Conservation (phyloP, 1,140 invertebrate genomes). For the Apis dorsata region DNA sequence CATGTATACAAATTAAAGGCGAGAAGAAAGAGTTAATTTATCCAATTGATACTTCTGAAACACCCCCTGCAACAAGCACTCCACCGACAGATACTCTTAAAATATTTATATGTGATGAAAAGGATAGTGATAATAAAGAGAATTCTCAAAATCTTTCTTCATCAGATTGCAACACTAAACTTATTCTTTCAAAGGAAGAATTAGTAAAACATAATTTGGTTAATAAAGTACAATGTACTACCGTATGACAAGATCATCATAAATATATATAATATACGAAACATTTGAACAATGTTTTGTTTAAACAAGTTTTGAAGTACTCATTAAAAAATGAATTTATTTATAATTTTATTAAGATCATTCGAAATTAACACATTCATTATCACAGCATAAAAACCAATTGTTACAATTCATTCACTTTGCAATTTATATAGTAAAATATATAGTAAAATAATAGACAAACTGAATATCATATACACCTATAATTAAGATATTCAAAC, state of each 20-base stretch:
- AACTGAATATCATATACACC: neutral
- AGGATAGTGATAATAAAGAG: neutral
- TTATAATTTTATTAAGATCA: neutral
- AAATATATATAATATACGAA: neutral
- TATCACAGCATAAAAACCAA: neutral
- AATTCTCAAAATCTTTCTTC: neutral
- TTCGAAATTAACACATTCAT: neutral
- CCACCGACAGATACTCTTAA: constrained; percentile 73
- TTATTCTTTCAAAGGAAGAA: constrained; percentile 30
- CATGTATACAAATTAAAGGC: constrained; percentile 52
- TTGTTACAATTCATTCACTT: neutral
- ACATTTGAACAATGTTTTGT: neutral
- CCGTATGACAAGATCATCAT: constrained; percentile 33
- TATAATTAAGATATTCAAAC: neutral
- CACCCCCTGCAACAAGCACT: constrained; percentile 68
- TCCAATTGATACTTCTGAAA: constrained; percentile 53
- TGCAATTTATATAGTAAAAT: neutral
- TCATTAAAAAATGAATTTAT: neutral
- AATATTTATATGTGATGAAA: constrained; percentile 59
- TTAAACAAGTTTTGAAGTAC: neutral
- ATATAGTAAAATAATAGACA: neutral
- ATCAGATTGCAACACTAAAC: constrained; percentile 4
- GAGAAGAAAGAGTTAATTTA: constrained; percentile 64
- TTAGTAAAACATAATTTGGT: constrained; percentile 23
- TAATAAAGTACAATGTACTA: constrained; percentile 55